Evolutionary conservation across 2,888 invertebrate genomes (phyloP).

Genomic region (Torymus auratus): DNA sequence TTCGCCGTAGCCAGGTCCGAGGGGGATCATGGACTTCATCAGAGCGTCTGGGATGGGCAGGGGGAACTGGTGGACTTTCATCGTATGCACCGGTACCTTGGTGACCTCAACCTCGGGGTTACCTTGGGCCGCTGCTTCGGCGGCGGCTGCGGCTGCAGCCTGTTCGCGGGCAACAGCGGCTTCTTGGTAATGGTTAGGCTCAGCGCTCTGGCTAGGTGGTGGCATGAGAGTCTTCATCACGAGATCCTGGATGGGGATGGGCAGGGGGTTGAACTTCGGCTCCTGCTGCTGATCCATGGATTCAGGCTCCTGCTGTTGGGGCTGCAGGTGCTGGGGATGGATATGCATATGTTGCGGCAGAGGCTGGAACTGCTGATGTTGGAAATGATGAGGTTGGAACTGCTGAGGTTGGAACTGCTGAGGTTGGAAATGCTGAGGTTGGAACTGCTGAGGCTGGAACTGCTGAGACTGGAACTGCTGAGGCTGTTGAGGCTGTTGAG

Average conservation of each 20-base stretch:
- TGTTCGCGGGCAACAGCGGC: not conserved
- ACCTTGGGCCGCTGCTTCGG: slow-evolving; percentile 4
- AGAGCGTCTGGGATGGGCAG: slow-evolving; percentile 45
- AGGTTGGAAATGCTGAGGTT: not conserved
- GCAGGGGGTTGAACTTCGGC: slow-evolving; percentile 39
- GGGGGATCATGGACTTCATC: slow-evolving; percentile 52
- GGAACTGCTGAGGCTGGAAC: not conserved
- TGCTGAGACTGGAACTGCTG: slow-evolving; percentile 14
- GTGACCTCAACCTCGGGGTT: slow-evolving; percentile 46
- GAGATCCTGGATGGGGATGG: slow-evolving; percentile 52
- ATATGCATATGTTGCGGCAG: not conserved
- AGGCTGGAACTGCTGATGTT: not conserved
- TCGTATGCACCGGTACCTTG: slow-evolving; percentile 42
- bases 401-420: slow-evolving; percentile 4
- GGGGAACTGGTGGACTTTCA: slow-evolving; percentile 39
- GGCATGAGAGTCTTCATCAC: slow-evolving; percentile 54
- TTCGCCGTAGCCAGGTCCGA: slow-evolving; percentile 38
- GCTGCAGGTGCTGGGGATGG: not conserved
- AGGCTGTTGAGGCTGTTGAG: not conserved
- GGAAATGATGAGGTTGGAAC: not conserved
- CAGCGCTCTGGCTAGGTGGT: slow-evolving; percentile 32
- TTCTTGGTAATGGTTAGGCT: slow-evolving; percentile 13
- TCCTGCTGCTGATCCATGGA: slow-evolving; percentile 28
- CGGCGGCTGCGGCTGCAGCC: too few species aligned
- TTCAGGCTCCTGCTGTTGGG: slow-evolving; percentile 17